Conservation (phyloP, 2,888 invertebrate species). For the Andrena hattorfiana region DNA sequence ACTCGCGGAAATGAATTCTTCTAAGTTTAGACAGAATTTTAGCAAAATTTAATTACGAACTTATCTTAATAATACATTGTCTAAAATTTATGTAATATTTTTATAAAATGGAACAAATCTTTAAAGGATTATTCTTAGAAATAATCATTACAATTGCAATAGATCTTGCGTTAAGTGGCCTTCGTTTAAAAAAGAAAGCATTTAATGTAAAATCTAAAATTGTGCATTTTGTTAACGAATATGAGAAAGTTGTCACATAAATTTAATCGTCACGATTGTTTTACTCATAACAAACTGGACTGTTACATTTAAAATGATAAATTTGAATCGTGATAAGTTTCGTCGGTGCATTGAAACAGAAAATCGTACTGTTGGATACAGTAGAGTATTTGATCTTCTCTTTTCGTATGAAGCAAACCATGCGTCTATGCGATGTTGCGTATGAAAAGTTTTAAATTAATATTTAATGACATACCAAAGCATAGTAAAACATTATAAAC, state of each 20-base stretch:
- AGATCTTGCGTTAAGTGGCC: conserved; percentile 77
- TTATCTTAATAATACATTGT: not conserved
- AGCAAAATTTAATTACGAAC: conserved; percentile 3
- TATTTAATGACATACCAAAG: conserved; percentile 80
- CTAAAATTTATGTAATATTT: conserved; percentile 10
- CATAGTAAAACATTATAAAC: conserved; percentile 36
- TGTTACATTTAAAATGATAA: conserved; percentile 9
- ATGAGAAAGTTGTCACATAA: conserved; percentile 5
- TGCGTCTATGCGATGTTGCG: conserved; percentile 48
- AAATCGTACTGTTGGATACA: conserved; percentile 16
- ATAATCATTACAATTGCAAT: conserved; percentile 57
- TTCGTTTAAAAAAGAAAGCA: conserved; percentile 68
- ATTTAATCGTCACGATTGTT: not conserved
- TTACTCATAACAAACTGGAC: not conserved
- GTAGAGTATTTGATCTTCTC: conserved; percentile 21
- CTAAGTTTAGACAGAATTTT: not conserved
- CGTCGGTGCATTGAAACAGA: conserved; percentile 7
- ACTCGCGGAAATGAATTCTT: conserved; percentile 16
- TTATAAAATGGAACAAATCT: not conserved
- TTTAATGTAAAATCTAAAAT: conserved; percentile 30
- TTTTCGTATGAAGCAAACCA: conserved; percentile 55
- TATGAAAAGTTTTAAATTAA: conserved; percentile 68
- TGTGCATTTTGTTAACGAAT: conserved; percentile 33
- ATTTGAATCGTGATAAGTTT: conserved; percentile 19
- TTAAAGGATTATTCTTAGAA: conserved; percentile 15